A percentile compares a stretch with the other conserved stretches of the same genome.
Evolutionary conservation across 64 coral and sea anemone genomes (phyloP).

Genomic region (Actinia tenebrosa): DNA sequence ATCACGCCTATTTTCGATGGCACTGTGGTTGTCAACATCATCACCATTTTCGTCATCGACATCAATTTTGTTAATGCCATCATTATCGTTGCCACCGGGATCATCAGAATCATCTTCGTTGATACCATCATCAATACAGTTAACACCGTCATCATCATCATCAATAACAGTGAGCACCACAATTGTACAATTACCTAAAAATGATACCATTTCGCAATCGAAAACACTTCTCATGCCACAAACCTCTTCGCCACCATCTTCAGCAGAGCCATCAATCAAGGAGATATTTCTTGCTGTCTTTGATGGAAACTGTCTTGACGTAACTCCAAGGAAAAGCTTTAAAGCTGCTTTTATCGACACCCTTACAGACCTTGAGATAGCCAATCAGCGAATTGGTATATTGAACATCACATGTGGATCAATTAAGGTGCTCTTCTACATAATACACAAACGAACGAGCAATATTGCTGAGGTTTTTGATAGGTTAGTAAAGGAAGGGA

Average conservation of each 20-base stretch:
- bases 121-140: not conserved
- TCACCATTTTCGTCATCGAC: not conserved
- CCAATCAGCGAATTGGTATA: slow-evolving; percentile 20
- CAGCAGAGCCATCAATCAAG: not conserved
- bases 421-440: slow-evolving; percentile 1
- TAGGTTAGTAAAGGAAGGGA: slow-evolving; percentile 10
- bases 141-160: not conserved
- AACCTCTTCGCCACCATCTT: not conserved
- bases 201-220: not conserved
- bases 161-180: not conserved
- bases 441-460: not conserved
- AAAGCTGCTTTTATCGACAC: slow-evolving; percentile 6
- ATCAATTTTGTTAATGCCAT: not conserved
- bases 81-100: not conserved
- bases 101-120: not conserved
- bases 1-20: not conserved
- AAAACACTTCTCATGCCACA: not conserved
- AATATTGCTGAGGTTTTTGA: not conserved
- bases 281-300: slow-evolving; percentile 6
- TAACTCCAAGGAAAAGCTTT: slow-evolving; percentile 1
- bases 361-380: not conserved
- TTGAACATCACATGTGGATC: slow-evolving; percentile 31
- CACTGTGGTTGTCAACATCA: not conserved
- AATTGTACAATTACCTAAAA: not conserved
- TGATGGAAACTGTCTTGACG: not conserved